Evolutionary conservation across 2,797 vertebrate species (phyloP), one percentile per base, ranked within the genome.

Genomic region (Vultur gryphus): DNA sequence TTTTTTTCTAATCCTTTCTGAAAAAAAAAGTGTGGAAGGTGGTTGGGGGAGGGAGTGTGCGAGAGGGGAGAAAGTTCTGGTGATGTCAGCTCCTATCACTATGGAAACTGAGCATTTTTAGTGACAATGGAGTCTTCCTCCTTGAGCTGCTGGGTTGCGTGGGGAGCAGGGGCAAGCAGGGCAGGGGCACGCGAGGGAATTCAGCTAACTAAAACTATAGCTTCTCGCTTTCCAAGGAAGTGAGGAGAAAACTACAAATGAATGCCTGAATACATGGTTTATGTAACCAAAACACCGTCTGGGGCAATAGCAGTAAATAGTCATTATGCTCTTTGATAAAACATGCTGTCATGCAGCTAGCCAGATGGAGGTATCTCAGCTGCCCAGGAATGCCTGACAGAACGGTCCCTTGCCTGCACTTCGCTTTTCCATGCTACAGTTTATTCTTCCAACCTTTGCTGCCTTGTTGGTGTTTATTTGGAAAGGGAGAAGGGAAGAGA

Each of bases 61-160:
- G 13, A 96, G 81, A 87, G 84, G 81, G 96, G 92, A 93, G 89
- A 97, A 96, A 80, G 91, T 87, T 95, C 94, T 97, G 73, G 69
- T 97, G 95, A 97, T 97, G 97, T 96, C 97, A 97, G 90, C 93
- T 97, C 73, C 92, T 80, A 97, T 97, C 17, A 5, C 96, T 97
- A 90, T 92, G 97, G 97, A 93, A 98, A 97, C 97, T 1, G 87
- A 97, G 75, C 95, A 97, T 96, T 98, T 98, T 97, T 97, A 98
- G 97, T 95, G 89, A 95, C 69, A 85, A 89, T 70, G 72, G 95
- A 96, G 97, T 96, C 97, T 95, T 97, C 97, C 90, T 97, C 96
- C 89, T 87, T 84, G 84, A 95, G 94, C 87, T 96, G 88, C 95
- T 95, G 89, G 84, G 91, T 93, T 97, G 96, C 54, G 76, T 93